Evolutionary conservation across 2,113 vertebrate species (phyloP), one percentile per base, ranked within the genome.

Genomic region (Myrmophylax atrothorax): DNA sequence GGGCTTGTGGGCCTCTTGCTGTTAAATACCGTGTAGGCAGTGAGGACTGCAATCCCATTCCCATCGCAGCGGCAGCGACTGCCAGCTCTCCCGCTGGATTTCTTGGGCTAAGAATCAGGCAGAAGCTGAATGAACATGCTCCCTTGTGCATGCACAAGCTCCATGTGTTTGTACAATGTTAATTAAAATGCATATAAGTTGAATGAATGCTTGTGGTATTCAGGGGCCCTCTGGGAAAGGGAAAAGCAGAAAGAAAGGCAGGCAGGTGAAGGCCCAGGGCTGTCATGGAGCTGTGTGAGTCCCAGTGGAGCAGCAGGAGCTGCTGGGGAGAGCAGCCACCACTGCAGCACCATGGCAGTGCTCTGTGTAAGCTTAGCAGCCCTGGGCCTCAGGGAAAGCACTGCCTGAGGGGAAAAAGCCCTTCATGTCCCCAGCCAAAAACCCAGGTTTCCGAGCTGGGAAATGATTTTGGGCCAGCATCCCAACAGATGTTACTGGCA

Each of bases 151-250:
- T 5, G 23, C 81, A 72, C 73, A 42, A 53, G 37, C 90, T 87
- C 40, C 2, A 24, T 23, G 35, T 91, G 89, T 98, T 97, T 97
- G 97, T 95, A 90, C 92, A 67, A 6, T 31, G 83, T 92, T 97
- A 97, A 98, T 98, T 98, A 95, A 97, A 97, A 94, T 44, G 79
- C 94, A 69, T 92, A 97, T 90, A 96, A 94, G 92, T 52, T 84
- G 95, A 98, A 89, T 59, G 90, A 97, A 95, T 70, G 97, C 91
- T 89, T 88, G 66, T 25, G 14, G 93, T 86, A 40, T 72, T 91
- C 56, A 83, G 91, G 66, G 85, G 29, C 49, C 73, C 85, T 94
- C 73, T 94, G 85, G 87, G 96, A 56, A 96, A 94, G 37, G n/a
- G 29, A 10, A 70, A 29, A 35, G 50, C 38, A n/a, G 22, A 25